phyloP scores from a whole-genome alignment of 2,888 invertebrate genomes.

The Micropterix aruncella region DNA sequence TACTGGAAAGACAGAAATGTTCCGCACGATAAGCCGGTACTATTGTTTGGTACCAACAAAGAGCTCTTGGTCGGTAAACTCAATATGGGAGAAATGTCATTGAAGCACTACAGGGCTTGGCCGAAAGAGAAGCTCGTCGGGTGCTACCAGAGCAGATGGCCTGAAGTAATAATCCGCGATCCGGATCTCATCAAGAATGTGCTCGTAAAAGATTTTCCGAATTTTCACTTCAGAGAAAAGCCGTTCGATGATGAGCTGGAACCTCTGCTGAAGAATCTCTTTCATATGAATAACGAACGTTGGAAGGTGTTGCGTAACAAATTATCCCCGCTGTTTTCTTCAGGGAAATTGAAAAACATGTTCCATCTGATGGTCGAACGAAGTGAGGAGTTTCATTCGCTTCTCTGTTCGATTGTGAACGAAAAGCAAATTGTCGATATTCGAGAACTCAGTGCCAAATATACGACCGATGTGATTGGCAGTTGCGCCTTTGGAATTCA shows the following conservation, averaged over 20 bases:
- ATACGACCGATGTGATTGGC: not conserved
- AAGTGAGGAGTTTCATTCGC: not conserved
- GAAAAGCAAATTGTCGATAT: not conserved
- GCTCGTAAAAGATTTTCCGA: slow-evolving; percentile 22
- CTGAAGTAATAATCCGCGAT: slow-evolving; percentile 13
- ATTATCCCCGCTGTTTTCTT: not conserved
- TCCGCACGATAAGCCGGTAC: slow-evolving; percentile 13
- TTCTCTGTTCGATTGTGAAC: not conserved
- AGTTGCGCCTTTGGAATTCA: not conserved
- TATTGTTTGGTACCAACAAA: slow-evolving; percentile 15
- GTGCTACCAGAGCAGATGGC: slow-evolving; percentile 12
- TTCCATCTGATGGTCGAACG: not conserved
- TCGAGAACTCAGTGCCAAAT: not conserved
- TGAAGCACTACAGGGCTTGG: slow-evolving; percentile 13
- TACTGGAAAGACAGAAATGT: slow-evolving; percentile 15
- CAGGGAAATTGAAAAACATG: not conserved
- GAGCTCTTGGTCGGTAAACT: slow-evolving; percentile 11
- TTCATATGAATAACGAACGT: not conserved
- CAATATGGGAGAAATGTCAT: slow-evolving; percentile 10
- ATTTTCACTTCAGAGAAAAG: slow-evolving; percentile 20
- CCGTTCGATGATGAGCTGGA: slow-evolving; percentile 15
- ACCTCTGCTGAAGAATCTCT: not conserved
- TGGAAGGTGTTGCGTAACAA: not conserved
- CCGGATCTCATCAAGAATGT: slow-evolving; percentile 17
- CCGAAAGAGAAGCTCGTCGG: slow-evolving; percentile 16